Percentiles rank a stretch among this genome's conserved stretches.
phyloP scores from a whole-genome alignment of 2,797 vertebrate genomes.

The Microctenopoma lineatum region DNA sequence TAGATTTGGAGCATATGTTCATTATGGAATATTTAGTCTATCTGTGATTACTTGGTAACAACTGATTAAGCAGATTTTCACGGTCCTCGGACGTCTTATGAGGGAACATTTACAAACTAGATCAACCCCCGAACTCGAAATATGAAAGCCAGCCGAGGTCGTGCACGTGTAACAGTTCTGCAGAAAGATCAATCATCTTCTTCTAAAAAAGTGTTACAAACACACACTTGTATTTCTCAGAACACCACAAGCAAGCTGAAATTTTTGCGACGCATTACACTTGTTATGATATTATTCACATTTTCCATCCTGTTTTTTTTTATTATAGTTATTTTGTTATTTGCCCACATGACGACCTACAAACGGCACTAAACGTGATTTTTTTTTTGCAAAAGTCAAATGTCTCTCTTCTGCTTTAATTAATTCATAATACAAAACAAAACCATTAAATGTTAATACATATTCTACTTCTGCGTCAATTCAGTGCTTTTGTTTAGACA shows the following conservation, averaged over 20 bases:
- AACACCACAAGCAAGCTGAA: slow-evolving; percentile 12
- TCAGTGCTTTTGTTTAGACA: slow-evolving; percentile 4
- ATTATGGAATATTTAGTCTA: slow-evolving; percentile 44
- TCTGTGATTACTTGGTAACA: slow-evolving; percentile 39
- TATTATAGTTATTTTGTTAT: not conserved
- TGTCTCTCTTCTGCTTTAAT: not conserved
- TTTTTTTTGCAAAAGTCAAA: slow-evolving; percentile 4
- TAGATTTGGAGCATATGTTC: slow-evolving; percentile 43
- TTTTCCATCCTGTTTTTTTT: not conserved
- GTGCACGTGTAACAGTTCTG: slow-evolving; percentile 29
- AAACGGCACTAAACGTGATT: not conserved
- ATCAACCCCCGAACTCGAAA: not conserved
- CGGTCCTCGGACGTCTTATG: slow-evolving; percentile 21
- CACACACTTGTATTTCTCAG: slow-evolving; percentile 22
- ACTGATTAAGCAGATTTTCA: slow-evolving; percentile 26
- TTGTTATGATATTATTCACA: not conserved
- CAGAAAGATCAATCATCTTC: slow-evolving; percentile 2
- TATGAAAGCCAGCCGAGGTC: not conserved
- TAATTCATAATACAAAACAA: not conserved
- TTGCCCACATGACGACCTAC: slow-evolving; percentile 3
- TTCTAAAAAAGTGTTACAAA: slow-evolving; percentile 1
- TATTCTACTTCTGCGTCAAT: not conserved
- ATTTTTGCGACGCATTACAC: not conserved
- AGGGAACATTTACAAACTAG: slow-evolving; percentile 31
- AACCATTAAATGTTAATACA: not conserved